Conservation (phyloP, 2,888 invertebrate genomes). For the Xanthorhoe spadicearia region DNA sequence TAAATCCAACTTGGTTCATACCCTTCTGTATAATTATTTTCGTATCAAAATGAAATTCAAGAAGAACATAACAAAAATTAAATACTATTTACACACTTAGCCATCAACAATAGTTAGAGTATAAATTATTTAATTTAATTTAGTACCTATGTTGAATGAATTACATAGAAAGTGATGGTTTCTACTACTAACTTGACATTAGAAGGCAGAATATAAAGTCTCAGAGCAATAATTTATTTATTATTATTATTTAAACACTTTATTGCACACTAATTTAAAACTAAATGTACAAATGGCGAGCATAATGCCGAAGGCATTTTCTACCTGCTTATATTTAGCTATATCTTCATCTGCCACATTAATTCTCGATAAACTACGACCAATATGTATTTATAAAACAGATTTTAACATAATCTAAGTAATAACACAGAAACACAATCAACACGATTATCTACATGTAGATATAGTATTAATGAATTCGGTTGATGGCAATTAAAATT, state of each 20-base stretch:
- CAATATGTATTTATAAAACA: slow-evolving; percentile 44
- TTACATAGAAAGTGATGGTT: neutral
- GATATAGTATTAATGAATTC: slow-evolving; percentile 62
- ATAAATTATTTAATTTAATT: too few relatives aligned
- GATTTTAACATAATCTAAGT: slow-evolving; percentile 47
- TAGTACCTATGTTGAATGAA: too few relatives aligned
- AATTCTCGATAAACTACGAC: slow-evolving; percentile 54
- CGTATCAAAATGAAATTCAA: neutral
- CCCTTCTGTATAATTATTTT: neutral
- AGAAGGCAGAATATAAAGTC: neutral
- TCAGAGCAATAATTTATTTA: neutral
- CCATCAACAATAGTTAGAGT: too few relatives aligned
- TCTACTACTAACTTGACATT: neutral
- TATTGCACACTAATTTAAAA: too few relatives aligned
- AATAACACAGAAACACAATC: slow-evolving; percentile 43
- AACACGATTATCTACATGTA: slow-evolving; percentile 50
- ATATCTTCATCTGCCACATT: slow-evolving; percentile 50
- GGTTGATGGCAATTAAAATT: slow-evolving; percentile 45
- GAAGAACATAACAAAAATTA: neutral
- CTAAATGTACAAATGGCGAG: too few relatives aligned
- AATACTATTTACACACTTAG: too few relatives aligned
- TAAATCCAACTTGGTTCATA: too few relatives aligned
- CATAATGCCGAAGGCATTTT: too few relatives aligned
- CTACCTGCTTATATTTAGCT: too few relatives aligned
- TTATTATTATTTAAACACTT: too few relatives aligned